Evolutionary conservation across 2,888 invertebrate species (phyloP), one percentile per base, ranked within the genome.

Genomic region (Agriopis marginaria): DNA sequence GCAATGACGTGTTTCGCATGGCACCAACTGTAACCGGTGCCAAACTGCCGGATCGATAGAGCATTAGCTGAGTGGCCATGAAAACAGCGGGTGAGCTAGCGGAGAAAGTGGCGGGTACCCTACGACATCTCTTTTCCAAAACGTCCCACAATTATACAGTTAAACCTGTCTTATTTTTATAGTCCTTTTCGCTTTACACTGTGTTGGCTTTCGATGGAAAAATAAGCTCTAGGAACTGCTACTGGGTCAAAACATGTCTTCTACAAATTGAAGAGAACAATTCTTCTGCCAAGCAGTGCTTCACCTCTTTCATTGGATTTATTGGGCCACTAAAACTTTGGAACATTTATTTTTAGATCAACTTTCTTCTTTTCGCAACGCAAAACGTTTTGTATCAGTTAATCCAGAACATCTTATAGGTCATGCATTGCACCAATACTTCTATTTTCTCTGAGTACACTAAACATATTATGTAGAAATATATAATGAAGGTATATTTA

Each of bases 11-110:
- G 81, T 80, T 78, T 86, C 86, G 86, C 89, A 83, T 88, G 91
- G 87, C 88, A 89, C 88, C 82, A 86, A 83, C 84, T 79, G 87
- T 85, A 85, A 84, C 88, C 87, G 87, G 79, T 90, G 91, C 91
- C 91, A 90, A 92, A 89, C 86, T 83, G 82, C 79, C 79, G 79
- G 89, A 87, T 92, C 92, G 89, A 92, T 92, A 88, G 79, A 76
- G 82, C 85, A 87, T 89, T 89, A 87, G 85, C 77, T 70, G 75
- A 68, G 74, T 63, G 83, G 84, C 86, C 80, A 81, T 64, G 75
- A 79, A 77, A 77, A 71, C 70, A 58, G 77, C 78, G 76, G 9
- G 14, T 9, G 0, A n/a, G 10, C 9, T 39, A 54, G 12, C 39
- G 8, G 32, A 39, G n/a, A 54, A 54, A 56, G 10, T 56, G 10